A percentile compares a stretch with the other conserved stretches of the same genome.
phyloP scores from a whole-genome alignment of 2,113 vertebrate genomes.

The Neogobius melanostomus region DNA sequence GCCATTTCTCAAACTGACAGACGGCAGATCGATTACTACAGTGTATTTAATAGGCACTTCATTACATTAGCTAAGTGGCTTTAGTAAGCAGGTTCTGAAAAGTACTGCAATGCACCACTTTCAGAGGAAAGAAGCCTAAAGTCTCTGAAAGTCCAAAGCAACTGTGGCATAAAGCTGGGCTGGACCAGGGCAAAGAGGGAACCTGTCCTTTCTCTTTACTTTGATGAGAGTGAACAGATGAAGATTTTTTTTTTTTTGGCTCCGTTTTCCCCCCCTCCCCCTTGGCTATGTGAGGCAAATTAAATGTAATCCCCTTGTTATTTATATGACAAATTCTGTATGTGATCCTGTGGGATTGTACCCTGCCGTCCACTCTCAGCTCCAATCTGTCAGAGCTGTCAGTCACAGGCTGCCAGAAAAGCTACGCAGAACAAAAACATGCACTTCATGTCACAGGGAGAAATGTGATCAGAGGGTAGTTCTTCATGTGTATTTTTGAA shows the following conservation, averaged over 20 bases:
- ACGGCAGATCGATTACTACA: conserved; percentile 45
- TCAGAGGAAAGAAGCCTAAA: conserved; percentile 10
- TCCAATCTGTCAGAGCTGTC: conserved; percentile 67
- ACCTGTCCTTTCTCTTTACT: conserved; percentile 47
- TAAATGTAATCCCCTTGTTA: conserved; percentile 68
- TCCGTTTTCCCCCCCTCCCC: conserved; percentile 49
- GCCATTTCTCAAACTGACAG: conserved; percentile 48
- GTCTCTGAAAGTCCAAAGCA: conserved; percentile 16
- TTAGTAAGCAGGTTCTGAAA: conserved; percentile 25
- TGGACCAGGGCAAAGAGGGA: conserved; percentile 35
- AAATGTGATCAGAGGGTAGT: conserved; percentile 20
- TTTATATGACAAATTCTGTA: conserved; percentile 73
- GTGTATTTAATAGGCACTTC: conserved; percentile 38
- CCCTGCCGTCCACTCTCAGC: conserved; percentile 44
- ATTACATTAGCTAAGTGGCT: conserved; percentile 62
- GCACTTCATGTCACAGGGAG: conserved; percentile 46
- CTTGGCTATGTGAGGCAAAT: conserved; percentile 63
- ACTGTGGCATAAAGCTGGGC: conserved; percentile 30
- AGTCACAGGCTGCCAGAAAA: conserved; percentile 58
- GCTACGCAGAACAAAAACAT: conserved; percentile 49
- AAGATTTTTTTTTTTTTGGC: conserved; percentile 65
- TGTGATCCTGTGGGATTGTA: conserved; percentile 61
- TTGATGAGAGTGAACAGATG: conserved; percentile 58
- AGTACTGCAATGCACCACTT: conserved; percentile 53
- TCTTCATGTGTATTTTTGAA: conserved; percentile 31